These are phyloP conservation scores for Procambarus clarkii DNA, from an alignment of 1,140 invertebrate species.

Conservation along the genomic window DNA sequence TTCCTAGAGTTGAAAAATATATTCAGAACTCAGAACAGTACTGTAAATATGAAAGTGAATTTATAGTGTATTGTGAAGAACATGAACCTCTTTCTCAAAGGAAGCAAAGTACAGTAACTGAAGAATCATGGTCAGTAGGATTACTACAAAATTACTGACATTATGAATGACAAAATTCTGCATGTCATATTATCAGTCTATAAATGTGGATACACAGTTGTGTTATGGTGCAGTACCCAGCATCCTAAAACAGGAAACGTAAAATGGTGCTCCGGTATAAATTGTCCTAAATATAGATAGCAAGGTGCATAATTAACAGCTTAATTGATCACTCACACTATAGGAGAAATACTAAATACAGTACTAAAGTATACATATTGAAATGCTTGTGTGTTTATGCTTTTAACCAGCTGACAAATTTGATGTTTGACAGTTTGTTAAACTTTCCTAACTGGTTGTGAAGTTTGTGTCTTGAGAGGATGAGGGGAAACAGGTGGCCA, in stretches of 20 bases:
- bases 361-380: not conserved
- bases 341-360: slow-evolving; percentile 17
- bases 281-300: not conserved
- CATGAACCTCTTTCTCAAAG: not conserved
- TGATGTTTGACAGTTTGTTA: not conserved
- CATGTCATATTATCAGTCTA: not conserved
- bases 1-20: slow-evolving; percentile 3
- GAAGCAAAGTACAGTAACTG: not conserved
- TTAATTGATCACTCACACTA: slow-evolving; percentile 30
- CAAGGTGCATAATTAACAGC: slow-evolving; percentile 16
- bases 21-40: too few relatives aligned
- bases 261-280: slow-evolving; percentile 40
- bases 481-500: slow-evolving; percentile 7
- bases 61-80: not conserved
- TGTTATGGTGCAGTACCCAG: not conserved
- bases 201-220: not conserved
- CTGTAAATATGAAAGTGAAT: not conserved
- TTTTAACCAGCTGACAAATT: not conserved
- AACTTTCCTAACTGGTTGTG: slow-evolving; percentile 61
- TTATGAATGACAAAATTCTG: not conserved
- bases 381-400: not conserved
- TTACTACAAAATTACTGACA: not conserved
- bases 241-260: not conserved
- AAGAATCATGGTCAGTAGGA: not conserved
- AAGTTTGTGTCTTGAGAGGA: slow-evolving; percentile 38